A percentile compares a stretch with the other conserved stretches of the same genome.
Evolutionary conservation across 2,888 invertebrate species (phyloP).

Genomic region (Mantis religiosa): DNA sequence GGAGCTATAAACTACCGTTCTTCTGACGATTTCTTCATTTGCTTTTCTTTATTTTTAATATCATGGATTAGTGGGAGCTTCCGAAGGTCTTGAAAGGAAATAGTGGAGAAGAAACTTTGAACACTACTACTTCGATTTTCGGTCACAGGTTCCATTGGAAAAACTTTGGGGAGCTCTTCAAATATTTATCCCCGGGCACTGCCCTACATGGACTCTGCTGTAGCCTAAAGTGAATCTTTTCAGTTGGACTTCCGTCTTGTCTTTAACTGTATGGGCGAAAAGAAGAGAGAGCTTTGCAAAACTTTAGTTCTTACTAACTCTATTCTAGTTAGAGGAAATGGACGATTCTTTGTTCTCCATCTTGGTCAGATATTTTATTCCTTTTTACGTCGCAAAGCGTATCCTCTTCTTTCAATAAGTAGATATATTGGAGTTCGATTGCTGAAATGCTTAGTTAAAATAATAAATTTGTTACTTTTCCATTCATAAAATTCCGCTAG

Average conservation of each 20-base stretch:
- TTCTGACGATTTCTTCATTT: too few species aligned
- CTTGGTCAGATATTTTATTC: too few species aligned
- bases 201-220: not conserved
- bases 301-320: not conserved
- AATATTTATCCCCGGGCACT: not conserved
- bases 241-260: not conserved
- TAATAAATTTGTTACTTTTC: too few species aligned
- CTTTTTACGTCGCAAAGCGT: too few species aligned
- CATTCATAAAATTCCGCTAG: too few species aligned
- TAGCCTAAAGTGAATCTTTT: not conserved
- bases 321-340: not conserved
- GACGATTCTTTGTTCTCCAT: too few species aligned
- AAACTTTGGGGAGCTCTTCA: not conserved
- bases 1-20: too few species aligned
- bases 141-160: not conserved
- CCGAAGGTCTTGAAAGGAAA: not conserved
- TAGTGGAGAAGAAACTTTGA: not conserved
- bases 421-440: too few species aligned
- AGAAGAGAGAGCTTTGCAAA: not conserved
- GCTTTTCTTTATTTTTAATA: too few species aligned
- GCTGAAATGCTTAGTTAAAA: too few species aligned
- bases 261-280: not conserved
- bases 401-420: too few species aligned
- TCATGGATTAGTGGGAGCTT: too few species aligned
- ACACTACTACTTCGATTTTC: not conserved